phyloP scores from a whole-genome alignment of 2,797 vertebrate species.

The Aulostomus chinensis region DNA sequence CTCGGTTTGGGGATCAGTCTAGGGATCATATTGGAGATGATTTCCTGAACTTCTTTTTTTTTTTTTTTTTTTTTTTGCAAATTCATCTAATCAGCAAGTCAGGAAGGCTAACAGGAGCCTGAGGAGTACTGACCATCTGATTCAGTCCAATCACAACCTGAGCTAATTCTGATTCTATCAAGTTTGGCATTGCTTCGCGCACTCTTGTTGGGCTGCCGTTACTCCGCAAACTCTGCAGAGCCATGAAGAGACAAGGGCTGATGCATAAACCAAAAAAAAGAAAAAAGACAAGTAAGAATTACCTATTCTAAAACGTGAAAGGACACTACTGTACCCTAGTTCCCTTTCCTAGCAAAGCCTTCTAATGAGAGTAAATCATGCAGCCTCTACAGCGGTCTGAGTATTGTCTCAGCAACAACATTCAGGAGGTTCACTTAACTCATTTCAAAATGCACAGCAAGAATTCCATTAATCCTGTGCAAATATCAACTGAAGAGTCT shows the following conservation, averaged over 20 bases:
- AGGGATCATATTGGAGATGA: slow-evolving; percentile 22
- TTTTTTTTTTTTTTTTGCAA: slow-evolving; percentile 24
- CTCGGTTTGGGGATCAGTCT: slow-evolving; percentile 19
- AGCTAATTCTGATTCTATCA: slow-evolving; percentile 62
- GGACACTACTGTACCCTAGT: slow-evolving; percentile 54
- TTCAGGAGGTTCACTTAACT: slow-evolving; percentile 80
- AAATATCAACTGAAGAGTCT: slow-evolving; percentile 81
- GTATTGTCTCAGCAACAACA: slow-evolving; percentile 81
- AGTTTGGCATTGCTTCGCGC: slow-evolving; percentile 61
- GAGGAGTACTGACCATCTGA: slow-evolving; percentile 39
- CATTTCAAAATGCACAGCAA: slow-evolving; percentile 81
- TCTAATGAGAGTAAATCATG: slow-evolving; percentile 65
- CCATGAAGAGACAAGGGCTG: slow-evolving; percentile 28
- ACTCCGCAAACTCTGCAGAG: slow-evolving; percentile 37
- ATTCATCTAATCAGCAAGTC: slow-evolving; percentile 22
- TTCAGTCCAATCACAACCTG: slow-evolving; percentile 57
- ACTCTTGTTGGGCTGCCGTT: slow-evolving; percentile 35
- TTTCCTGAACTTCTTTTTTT: slow-evolving; percentile 14
- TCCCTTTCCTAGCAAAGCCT: slow-evolving; percentile 58
- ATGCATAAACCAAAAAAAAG: slow-evolving; percentile 24
- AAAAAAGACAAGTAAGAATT: too few species aligned
- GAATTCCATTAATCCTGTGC: slow-evolving; percentile 82
- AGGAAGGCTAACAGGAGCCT: slow-evolving; percentile 51
- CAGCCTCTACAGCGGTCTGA: slow-evolving; percentile 74
- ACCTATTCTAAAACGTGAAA: slow-evolving; percentile 35